Percentiles rank a stretch among this genome's conserved stretches.
These are phyloP conservation scores for Cheilosia variabilis DNA, from an alignment of 2,888 invertebrate species.

Conservation along the genomic window DNA sequence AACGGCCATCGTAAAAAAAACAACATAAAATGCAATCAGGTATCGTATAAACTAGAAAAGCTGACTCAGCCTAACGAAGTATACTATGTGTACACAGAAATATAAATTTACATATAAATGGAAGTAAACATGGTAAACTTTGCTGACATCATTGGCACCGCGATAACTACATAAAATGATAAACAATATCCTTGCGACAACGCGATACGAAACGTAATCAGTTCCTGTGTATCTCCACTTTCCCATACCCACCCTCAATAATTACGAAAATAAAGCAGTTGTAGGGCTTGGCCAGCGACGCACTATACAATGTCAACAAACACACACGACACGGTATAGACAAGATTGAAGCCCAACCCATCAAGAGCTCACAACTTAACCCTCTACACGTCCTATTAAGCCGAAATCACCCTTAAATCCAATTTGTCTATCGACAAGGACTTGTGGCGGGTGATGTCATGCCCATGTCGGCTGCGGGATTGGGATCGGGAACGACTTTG, in stretches of 20 bases:
- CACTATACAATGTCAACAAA: constrained; percentile 9
- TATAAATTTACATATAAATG: background rate
- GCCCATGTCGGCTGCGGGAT: background rate
- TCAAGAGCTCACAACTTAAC: background rate
- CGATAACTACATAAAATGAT: background rate
- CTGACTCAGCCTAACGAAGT: background rate
- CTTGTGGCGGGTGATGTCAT: background rate
- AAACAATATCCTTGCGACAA: background rate
- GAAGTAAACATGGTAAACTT: background rate
- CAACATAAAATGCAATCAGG: background rate
- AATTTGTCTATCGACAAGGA: background rate
- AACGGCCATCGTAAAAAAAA: no score
- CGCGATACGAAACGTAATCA: background rate
- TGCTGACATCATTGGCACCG: background rate
- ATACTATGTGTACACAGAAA: background rate
- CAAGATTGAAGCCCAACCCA: background rate
- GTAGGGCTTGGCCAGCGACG: constrained; percentile 12
- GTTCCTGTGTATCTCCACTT: background rate
- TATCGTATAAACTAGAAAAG: background rate
- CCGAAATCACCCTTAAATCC: background rate
- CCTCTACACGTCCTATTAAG: background rate
- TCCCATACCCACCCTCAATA: no score
- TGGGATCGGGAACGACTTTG: no score
- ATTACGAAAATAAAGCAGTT: constrained; percentile 1
- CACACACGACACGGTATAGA: background rate